These are phyloP conservation scores for Sebastes baramenuke DNA, from an alignment of 2,797 vertebrate species.

Conservation along the genomic window DNA sequence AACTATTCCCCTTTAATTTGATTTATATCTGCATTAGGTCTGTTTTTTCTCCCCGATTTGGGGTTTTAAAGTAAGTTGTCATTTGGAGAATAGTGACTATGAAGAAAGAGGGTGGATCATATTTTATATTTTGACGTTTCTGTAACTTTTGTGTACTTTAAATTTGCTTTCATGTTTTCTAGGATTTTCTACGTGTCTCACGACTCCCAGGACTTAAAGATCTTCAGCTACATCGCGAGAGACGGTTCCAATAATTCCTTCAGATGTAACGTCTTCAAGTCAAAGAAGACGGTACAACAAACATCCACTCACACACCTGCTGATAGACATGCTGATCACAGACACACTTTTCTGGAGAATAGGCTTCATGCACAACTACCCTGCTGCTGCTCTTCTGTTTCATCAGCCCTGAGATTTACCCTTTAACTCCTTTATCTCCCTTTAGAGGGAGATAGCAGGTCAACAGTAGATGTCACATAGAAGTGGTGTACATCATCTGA, in stretches of 20 bases:
- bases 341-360: not conserved
- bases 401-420: not conserved
- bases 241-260: slow-evolving; percentile 87
- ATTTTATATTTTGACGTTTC: not conserved
- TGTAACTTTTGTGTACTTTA: not conserved
- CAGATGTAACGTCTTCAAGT: slow-evolving; percentile 91
- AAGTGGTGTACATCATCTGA: too few relatives aligned
- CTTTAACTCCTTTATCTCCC: too few relatives aligned
- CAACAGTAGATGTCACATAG: too few relatives aligned
- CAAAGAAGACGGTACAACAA: slow-evolving; percentile 88
- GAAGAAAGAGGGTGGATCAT: too few relatives aligned
- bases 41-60: not conserved
- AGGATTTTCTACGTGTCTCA: slow-evolving; percentile 93
- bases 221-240: slow-evolving; percentile 89
- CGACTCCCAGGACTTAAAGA: slow-evolving; percentile 90
- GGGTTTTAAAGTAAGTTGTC: not conserved
- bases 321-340: not conserved
- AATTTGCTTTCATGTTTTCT: slow-evolving; percentile 17
- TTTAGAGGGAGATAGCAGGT: too few relatives aligned
- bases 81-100: not conserved
- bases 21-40: not conserved
- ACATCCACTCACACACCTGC: not conserved
- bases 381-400: not conserved
- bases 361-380: not conserved
- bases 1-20: not conserved